Evolutionary conservation across 1,140 invertebrate species (phyloP).

Genomic region (Drosophila carrolli): DNA sequence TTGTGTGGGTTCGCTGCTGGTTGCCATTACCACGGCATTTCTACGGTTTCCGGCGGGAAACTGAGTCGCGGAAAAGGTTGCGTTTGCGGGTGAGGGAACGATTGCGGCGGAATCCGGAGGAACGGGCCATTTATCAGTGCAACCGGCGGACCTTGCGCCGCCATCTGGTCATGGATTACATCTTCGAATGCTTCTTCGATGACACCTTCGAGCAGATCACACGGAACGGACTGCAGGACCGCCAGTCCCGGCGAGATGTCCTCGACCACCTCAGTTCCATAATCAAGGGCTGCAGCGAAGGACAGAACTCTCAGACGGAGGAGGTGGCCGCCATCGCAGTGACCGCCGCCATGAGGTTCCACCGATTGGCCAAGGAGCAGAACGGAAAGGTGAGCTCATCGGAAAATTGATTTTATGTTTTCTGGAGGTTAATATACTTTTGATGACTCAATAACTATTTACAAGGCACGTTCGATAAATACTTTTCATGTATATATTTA

Average conservation of each 20-base stretch:
- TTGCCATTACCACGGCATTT: conserved; percentile 52
- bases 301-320: conserved; percentile 71
- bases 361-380: conserved; percentile 68
- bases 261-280: conserved; percentile 82
- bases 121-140: conserved; percentile 47
- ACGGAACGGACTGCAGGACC: conserved; percentile 79
- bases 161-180: conserved; percentile 78
- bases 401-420: too few species aligned
- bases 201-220: conserved; percentile 80
- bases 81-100: conserved; percentile 24
- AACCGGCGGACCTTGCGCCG: conserved; percentile 40
- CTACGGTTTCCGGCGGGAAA: conserved; percentile 63
- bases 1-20: conserved; percentile 57
- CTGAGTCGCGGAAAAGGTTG: conserved; percentile 34
- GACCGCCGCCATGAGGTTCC: conserved; percentile 72
- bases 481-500: too few species aligned
- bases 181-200: conserved; percentile 84
- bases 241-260: conserved; percentile 76
- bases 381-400: conserved; percentile 55
- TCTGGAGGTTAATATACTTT: too few species aligned
- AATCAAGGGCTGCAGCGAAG: conserved; percentile 82
- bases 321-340: conserved; percentile 82
- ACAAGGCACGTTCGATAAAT: too few species aligned
- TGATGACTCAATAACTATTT: too few species aligned
- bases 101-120: conserved; percentile 8